Percentiles rank a stretch among this genome's conserved stretches.
phyloP scores from a whole-genome alignment of 2,797 vertebrate genomes.

The Kryptolebias ocellatus region DNA sequence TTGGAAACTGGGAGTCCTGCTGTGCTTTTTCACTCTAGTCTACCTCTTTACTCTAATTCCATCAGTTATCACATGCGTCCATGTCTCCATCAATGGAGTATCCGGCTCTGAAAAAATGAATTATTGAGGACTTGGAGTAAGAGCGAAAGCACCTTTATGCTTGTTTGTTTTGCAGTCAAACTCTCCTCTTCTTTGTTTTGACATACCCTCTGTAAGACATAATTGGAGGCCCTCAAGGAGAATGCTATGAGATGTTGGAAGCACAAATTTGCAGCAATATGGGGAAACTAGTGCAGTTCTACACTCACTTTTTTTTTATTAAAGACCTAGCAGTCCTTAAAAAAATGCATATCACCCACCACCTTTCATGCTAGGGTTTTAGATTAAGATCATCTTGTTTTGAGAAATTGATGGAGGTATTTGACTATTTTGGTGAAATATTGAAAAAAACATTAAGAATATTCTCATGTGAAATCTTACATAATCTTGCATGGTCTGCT shows the following conservation, averaged over 20 bases:
- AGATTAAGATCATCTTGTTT: too few species aligned
- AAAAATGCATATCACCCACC: not conserved
- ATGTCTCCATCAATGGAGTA: conserved; percentile 29
- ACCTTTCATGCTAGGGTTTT: too few species aligned
- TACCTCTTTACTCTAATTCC: conserved; percentile 37
- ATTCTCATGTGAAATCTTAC: too few species aligned
- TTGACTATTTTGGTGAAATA: too few species aligned
- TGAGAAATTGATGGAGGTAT: too few species aligned
- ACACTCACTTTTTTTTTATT: not conserved
- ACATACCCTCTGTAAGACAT: conserved; percentile 27
- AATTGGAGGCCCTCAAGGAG: conserved; percentile 3
- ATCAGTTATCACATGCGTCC: conserved; percentile 14
- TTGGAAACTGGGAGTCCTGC: conserved; percentile 32
- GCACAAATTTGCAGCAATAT: conserved; percentile 21
- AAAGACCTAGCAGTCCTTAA: not conserved
- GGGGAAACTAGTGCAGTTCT: conserved; percentile 14
- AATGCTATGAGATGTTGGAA: conserved; percentile 22
- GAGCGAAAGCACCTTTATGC: conserved; percentile 53
- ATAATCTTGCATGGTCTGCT: too few species aligned
- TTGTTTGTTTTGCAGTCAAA: conserved; percentile 54
- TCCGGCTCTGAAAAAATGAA: conserved; percentile 47
- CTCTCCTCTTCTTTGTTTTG: not conserved
- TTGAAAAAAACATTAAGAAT: too few species aligned
- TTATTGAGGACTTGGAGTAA: conserved; percentile 54
- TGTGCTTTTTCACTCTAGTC: conserved; percentile 32